These are phyloP conservation scores for Anastrepha obliqua DNA, from an alignment of 1,140 invertebrate species.

Conservation along the genomic window DNA sequence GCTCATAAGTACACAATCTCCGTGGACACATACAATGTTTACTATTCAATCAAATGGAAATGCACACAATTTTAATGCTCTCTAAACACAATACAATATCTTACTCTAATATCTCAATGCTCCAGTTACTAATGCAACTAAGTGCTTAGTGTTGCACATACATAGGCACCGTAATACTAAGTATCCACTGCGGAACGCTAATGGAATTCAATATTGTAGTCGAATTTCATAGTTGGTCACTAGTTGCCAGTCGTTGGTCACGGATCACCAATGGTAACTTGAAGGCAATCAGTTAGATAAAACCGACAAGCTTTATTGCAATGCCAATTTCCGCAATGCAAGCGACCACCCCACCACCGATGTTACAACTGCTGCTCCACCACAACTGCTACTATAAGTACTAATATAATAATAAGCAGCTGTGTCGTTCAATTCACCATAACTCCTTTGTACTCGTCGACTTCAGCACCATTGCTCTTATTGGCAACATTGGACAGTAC, in stretches of 20 bases:
- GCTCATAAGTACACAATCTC: too few species aligned
- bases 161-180: too few species aligned
- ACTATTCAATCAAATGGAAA: conserved; percentile 17
- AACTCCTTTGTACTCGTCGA: neutral
- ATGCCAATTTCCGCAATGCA: neutral
- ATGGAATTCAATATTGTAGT: conserved; percentile 41
- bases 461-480: neutral
- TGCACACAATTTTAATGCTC: conserved; percentile 30
- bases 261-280: neutral
- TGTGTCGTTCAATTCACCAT: neutral
- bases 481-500: neutral
- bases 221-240: conserved; percentile 11
- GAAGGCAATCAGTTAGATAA: neutral
- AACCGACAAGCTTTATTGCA: neutral
- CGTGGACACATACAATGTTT: too few species aligned
- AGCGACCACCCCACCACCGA: neutral
- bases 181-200: conserved; percentile 3
- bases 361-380: neutral
- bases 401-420: conserved; percentile 4
- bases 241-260: neutral
- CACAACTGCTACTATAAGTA: neutral
- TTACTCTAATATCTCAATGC: conserved; percentile 14
- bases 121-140: conserved; percentile 30
- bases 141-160: conserved; percentile 5
- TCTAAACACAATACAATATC: conserved; percentile 39